phyloP scores from a whole-genome alignment of 53 echinoderm and acorn worm species.

The Apostichopus leukothele region DNA sequence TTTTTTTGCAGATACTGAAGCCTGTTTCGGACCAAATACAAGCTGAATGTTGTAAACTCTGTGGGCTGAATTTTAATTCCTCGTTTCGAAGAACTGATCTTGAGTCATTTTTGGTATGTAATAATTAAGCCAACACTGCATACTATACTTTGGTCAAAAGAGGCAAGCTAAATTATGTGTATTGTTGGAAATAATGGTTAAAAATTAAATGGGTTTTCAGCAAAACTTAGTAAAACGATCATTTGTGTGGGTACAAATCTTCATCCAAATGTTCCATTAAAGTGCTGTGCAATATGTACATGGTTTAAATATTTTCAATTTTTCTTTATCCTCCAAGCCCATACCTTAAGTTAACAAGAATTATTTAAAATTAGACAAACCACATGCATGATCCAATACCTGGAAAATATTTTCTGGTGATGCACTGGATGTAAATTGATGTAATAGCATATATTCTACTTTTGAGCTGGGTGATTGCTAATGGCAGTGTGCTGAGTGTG shows the following conservation, averaged over 20 bases:
- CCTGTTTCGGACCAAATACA: not conserved
- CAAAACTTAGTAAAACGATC: too few relatives aligned
- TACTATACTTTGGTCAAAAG: not conserved
- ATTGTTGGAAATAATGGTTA: not conserved
- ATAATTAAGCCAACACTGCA: not conserved
- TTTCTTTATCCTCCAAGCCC: too few relatives aligned
- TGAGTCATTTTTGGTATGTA: not conserved
- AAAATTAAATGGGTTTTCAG: not conserved
- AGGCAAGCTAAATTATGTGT: not conserved
- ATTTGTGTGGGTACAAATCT: too few relatives aligned
- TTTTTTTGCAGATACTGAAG: not conserved
- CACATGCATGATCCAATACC: too few relatives aligned
- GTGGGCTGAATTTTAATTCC: not conserved
- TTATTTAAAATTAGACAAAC: too few relatives aligned
- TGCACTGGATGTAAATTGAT: too few relatives aligned
- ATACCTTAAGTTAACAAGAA: too few relatives aligned
- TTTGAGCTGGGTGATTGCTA: too few relatives aligned
- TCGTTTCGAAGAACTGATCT: constrained; percentile 10
- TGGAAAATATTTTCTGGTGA: too few relatives aligned
- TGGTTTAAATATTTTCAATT: too few relatives aligned
- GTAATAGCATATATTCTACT: too few relatives aligned
- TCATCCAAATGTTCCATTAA: not conserved
- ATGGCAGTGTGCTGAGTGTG: too few relatives aligned
- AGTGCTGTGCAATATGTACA: not conserved
- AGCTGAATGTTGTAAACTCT: not conserved